phyloP scores from a whole-genome alignment of 2,888 invertebrate species.

The Amblyteles armatorius region DNA sequence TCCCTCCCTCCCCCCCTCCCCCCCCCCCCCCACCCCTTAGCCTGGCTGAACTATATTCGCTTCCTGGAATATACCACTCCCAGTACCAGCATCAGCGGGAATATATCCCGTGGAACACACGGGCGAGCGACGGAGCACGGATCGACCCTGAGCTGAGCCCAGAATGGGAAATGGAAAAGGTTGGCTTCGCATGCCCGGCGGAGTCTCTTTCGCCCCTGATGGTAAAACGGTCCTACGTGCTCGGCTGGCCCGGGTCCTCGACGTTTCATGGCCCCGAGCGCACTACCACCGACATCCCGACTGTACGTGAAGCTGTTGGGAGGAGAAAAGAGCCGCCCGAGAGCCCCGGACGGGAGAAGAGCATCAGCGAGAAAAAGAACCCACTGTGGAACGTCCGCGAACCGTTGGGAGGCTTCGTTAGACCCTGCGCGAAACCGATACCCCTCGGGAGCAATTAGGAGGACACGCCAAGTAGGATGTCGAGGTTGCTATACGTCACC shows the following conservation, averaged over 20 bases:
- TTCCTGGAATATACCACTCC: conserved; percentile 52
- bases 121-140: conserved; percentile 37
- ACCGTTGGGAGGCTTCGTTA: conserved; percentile 64
- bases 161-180: conserved; percentile 61
- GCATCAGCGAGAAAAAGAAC: conserved; percentile 42
- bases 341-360: conserved; percentile 31
- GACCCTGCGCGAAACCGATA: conserved; percentile 61
- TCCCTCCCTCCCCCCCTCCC: conserved; percentile 43
- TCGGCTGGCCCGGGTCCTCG: conserved; percentile 37
- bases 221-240: conserved; percentile 63
- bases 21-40: conserved; percentile 20
- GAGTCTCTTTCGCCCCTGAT: conserved; percentile 36
- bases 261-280: conserved; percentile 54
- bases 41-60: conserved; percentile 7
- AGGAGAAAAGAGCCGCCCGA: conserved; percentile 18
- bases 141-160: conserved; percentile 51
- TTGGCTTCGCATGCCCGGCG: conserved; percentile 32
- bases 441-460: conserved; percentile 64
- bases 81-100: conserved; percentile 53
- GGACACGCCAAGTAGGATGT: conserved; percentile 54
- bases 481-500: conserved; percentile 20
- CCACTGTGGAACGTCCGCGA: not conserved
- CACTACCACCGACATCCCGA: conserved; percentile 1
- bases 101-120: conserved; percentile 57
- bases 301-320: conserved; percentile 3